A percentile compares a stretch with the other conserved stretches of the same genome.
These are phyloP conservation scores for Megalopta genalis DNA, from an alignment of 1,140 invertebrate genomes.

Conservation along the genomic window DNA sequence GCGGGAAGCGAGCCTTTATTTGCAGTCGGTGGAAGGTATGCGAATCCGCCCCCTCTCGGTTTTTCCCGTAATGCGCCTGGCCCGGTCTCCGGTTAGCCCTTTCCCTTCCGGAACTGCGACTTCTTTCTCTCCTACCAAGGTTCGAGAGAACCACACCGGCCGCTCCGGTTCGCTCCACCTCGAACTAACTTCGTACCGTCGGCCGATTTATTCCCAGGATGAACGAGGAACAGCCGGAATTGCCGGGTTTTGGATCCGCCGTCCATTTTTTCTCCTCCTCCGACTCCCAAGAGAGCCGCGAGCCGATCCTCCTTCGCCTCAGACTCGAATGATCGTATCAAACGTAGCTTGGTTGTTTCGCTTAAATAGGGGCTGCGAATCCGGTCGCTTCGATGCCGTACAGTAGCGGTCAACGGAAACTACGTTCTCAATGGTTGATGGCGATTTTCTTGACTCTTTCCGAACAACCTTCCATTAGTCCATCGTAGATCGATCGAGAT, in stretches of 20 bases:
- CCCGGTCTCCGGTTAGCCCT: slow-evolving; percentile 7
- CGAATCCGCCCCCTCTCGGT: slow-evolving; percentile 45
- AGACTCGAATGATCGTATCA: background rate
- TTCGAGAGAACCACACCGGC: background rate
- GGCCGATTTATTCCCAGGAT: slow-evolving; percentile 45
- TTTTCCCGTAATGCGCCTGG: slow-evolving; percentile 54
- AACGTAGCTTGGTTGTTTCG: background rate
- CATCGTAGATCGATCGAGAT: too few species aligned
- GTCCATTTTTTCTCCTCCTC: slow-evolving; percentile 3
- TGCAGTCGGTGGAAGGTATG: slow-evolving; percentile 58
- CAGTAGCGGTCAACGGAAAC: too few species aligned
- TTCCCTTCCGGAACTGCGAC: slow-evolving; percentile 41
- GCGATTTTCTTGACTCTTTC: too few species aligned
- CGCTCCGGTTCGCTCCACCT: background rate
- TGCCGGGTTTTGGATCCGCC: slow-evolving; percentile 21
- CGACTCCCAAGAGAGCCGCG: too few species aligned
- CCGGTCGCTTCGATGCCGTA: too few species aligned
- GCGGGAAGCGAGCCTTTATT: slow-evolving; percentile 66
- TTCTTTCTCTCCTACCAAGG: slow-evolving; percentile 29
- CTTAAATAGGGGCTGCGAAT: background rate
- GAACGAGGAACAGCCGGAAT: slow-evolving; percentile 39
- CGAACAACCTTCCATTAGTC: too few species aligned
- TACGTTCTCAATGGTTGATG: too few species aligned
- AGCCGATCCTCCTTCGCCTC: background rate
- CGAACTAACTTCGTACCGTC: slow-evolving; percentile 36